These are phyloP conservation scores for Heliothis virescens DNA, from an alignment of 1,140 invertebrate genomes.

Conservation along the genomic window DNA sequence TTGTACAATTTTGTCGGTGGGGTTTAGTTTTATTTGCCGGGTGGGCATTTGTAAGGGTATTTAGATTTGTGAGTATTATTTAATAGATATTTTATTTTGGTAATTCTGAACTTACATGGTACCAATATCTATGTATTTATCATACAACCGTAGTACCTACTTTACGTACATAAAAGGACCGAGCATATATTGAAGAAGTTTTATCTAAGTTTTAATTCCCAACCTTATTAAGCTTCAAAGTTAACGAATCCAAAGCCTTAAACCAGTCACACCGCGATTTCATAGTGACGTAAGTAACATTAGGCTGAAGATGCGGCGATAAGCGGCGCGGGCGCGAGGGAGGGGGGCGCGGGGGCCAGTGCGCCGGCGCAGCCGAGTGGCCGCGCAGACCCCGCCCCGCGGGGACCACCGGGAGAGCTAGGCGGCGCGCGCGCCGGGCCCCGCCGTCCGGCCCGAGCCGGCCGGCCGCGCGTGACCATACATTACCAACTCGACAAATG, in stretches of 20 bases:
- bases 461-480: slow-evolving; percentile 48
- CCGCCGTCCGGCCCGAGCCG: slow-evolving; percentile 42
- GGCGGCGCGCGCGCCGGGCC: slow-evolving; percentile 67
- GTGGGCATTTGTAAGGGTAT: neutral
- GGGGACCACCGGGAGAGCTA: slow-evolving; percentile 81
- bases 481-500: slow-evolving; percentile 60
- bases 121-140: neutral
- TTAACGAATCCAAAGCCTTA: slow-evolving; percentile 68
- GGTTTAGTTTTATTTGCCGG: slow-evolving; percentile 4
- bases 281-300: slow-evolving; percentile 76
- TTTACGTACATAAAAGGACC: neutral
- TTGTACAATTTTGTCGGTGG: slow-evolving; percentile 31
- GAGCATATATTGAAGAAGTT: slow-evolving; percentile 2
- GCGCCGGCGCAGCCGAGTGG: slow-evolving; percentile 72
- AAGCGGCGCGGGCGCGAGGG: slow-evolving; percentile 68
- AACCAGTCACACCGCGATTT: slow-evolving; percentile 71
- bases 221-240: slow-evolving; percentile 38
- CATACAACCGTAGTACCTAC: neutral
- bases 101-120: too few species aligned
- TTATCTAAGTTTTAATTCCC: slow-evolving; percentile 41
- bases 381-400: slow-evolving; percentile 82
- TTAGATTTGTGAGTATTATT: neutral
- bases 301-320: slow-evolving; percentile 80
- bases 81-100: too few species aligned
- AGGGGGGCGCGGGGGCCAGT: slow-evolving; percentile 61